Evolutionary conservation across 2,113 vertebrate genomes (phyloP).

Genomic region (Proterorhinus semilunaris): DNA sequence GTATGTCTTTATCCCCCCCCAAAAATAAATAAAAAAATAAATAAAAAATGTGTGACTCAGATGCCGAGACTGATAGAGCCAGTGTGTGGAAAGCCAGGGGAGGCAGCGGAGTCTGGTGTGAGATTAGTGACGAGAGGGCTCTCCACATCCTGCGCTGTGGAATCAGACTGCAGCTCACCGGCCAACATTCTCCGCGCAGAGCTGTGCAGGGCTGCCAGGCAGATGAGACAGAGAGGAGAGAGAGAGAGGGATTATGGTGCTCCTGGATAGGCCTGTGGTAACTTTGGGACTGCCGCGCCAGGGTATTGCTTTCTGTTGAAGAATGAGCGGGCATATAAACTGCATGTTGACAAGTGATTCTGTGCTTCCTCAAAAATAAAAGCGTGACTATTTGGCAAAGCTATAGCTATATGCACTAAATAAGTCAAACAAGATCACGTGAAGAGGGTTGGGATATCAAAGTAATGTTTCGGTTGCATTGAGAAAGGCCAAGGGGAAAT

Average conservation of each 20-base stretch:
- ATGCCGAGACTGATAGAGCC: slow-evolving; percentile 25
- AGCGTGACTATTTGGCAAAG: too few species aligned
- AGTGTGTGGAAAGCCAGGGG: slow-evolving; percentile 8
- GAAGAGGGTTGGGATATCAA: background rate
- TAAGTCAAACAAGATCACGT: background rate
- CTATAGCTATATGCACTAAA: too few species aligned
- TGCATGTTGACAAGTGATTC: slow-evolving; percentile 7
- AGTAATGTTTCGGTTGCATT: background rate
- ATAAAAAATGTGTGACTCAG: slow-evolving; percentile 12
- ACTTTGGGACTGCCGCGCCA: slow-evolving; percentile 20
- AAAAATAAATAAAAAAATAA: background rate
- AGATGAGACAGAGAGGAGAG: slow-evolving; percentile 59
- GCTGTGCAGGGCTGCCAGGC: slow-evolving; percentile 34
- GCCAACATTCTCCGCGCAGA: slow-evolving; percentile 42
- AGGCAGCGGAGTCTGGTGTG: background rate
- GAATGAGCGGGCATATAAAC: background rate
- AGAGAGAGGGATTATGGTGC: slow-evolving; percentile 38
- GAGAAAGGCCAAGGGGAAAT: background rate
- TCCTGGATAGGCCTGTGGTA: slow-evolving; percentile 29
- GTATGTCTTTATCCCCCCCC: background rate
- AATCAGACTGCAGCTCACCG: slow-evolving; percentile 41
- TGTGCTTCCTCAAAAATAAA: background rate
- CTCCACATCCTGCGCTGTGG: slow-evolving; percentile 47
- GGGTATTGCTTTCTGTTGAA: slow-evolving; percentile 1
- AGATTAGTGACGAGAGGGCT: slow-evolving; percentile 54